These are phyloP conservation scores for Ypsolopha sequella DNA, from an alignment of 2,888 invertebrate genomes.

Conservation along the genomic window DNA sequence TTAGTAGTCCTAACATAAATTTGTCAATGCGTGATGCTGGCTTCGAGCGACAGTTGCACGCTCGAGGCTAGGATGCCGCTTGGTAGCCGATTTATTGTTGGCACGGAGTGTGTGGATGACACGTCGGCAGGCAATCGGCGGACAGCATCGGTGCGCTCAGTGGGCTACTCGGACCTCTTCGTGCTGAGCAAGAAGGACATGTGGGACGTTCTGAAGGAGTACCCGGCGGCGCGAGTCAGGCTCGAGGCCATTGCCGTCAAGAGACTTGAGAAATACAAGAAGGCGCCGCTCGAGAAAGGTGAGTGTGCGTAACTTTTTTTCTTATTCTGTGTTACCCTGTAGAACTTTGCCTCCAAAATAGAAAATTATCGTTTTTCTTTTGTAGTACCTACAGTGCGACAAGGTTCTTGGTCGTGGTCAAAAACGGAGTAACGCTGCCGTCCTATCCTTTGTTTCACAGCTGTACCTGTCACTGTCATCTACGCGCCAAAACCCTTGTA, in stretches of 20 bases:
- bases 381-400: background rate
- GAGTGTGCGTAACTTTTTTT: slow-evolving; percentile 15
- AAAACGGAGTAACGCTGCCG: no score
- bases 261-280: slow-evolving; percentile 97
- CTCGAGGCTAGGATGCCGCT: slow-evolving; percentile 27
- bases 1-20: background rate
- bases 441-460: no score
- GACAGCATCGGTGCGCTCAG: slow-evolving; percentile 97
- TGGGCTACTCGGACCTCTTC: slow-evolving; percentile 98
- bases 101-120: slow-evolving; percentile 71
- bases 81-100: slow-evolving; percentile 48
- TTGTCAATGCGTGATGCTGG: slow-evolving; percentile 7
- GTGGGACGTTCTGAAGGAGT: slow-evolving; percentile 99
- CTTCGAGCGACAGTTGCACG: background rate
- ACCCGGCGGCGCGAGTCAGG: slow-evolving; percentile 92
- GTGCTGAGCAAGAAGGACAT: slow-evolving; percentile 99
- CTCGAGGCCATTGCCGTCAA: slow-evolving; percentile 98
- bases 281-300: slow-evolving; percentile 94
- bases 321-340: background rate
- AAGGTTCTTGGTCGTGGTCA: no score
- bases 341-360: background rate
- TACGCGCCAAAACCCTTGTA: no score
- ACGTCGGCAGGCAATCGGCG: slow-evolving; percentile 91
- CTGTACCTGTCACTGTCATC: no score
- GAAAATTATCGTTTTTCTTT: background rate